These are phyloP conservation scores for Emys orbicularis DNA, from an alignment of 2,797 vertebrate species.

Conservation along the genomic window DNA sequence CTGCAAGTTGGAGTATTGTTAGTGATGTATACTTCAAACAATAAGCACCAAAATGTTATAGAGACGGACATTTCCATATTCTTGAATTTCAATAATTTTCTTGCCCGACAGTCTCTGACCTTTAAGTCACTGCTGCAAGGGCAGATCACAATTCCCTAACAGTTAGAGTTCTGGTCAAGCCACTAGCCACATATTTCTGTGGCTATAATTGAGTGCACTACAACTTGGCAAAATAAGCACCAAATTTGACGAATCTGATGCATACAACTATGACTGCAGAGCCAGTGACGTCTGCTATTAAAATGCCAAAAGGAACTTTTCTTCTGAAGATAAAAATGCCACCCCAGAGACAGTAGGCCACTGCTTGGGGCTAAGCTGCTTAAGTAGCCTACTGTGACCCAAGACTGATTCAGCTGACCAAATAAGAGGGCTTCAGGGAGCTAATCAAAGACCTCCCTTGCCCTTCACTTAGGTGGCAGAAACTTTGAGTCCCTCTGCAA, in stretches of 20 bases:
- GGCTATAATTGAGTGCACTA: background rate
- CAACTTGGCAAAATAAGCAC: background rate
- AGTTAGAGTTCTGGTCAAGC: background rate
- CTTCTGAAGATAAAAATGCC: background rate
- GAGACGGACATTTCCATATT: background rate
- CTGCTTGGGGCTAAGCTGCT: background rate
- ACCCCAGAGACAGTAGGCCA: background rate
- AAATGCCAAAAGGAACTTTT: background rate
- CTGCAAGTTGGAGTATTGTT: slow-evolving; percentile 43
- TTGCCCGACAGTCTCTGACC: background rate
- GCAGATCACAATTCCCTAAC: background rate
- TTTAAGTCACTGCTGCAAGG: fast-evolving
- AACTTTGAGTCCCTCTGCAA: background rate
- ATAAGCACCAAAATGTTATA: background rate
- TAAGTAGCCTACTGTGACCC: background rate
- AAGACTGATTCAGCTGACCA: background rate
- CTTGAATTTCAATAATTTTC: background rate
- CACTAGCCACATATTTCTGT: background rate
- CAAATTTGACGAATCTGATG: background rate
- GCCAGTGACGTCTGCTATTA: background rate
- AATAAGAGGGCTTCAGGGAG: background rate
- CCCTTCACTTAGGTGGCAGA: background rate
- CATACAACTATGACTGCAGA: background rate
- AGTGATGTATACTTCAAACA: slow-evolving; percentile 45
- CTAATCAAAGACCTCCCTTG: background rate